Evolutionary conservation across 2,113 vertebrate species (phyloP), one percentile per base, ranked within the genome.

Genomic region (Rutilus rutilus): DNA sequence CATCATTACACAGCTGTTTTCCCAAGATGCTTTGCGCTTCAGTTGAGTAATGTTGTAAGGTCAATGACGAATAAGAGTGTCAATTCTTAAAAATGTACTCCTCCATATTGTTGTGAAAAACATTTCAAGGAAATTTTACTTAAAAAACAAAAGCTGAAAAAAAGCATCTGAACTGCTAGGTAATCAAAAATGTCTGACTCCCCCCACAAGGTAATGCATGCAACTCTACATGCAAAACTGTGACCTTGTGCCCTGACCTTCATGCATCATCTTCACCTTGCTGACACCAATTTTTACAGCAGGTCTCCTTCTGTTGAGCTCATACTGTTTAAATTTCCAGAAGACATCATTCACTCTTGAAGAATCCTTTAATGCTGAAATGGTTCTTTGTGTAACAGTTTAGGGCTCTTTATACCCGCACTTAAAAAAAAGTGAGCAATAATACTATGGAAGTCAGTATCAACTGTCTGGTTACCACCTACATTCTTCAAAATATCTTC

Each of bases 301-400:
- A 36, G 25, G 9, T 71, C 21, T 21, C 4, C 36, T 71, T 57
- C 15, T 57, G 27, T 10, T 54, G 4, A 1, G 4, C 27, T 30
- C 27, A 33, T 7, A 54, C 11, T 82, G 78, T 82, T 79, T 57
- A 78, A 79, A 84, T 87, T 17, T 21, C 15, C 1, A 33, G 17
- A 67, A 19, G 3, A 21, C 27, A 36, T 21, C 17, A 36, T 69
- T 39, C 7, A 39, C 33, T 39, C 30, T 7, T 21, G 3, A 69
- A 69, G 30, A 69, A 69, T 33, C 17, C 19, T 67, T 67, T 17
- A 33, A 33, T 19, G 30, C 65, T 67, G 33, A 36, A 21, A 9
- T 36, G 19, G 6, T 7, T 57, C 19, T 21, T 69, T 1, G 3
- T 15, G 6, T 17, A 19, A 33, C 27, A 30, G 62, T 65, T 65